Base-by-base conservation (phyloP, 2,113 vertebrate genomes). In the Platysteira castanea region DNA sequence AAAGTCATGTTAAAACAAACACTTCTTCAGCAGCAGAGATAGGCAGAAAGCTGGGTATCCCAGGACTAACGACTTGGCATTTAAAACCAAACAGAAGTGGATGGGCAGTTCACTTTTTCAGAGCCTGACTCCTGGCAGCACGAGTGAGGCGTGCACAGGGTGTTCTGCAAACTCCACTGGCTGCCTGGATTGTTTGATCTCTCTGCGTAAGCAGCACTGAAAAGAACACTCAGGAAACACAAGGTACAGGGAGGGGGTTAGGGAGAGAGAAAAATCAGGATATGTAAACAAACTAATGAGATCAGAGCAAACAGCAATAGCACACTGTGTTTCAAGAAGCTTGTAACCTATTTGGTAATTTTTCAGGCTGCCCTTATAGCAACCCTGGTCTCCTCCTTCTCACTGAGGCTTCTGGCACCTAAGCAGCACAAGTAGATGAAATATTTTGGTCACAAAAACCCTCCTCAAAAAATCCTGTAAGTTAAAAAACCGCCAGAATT, bases 271-370 rank as follows among this genome's bases (percentile, higher is more conserved):
- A 88, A 85, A 94, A 91, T 52, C 54, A 85, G 78, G 87, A 20
- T 74, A 19, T 47, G 54, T 77, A 91, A 95, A 93, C 82, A 94
- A 77, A 74, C 63, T 71, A 88, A 94, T 74, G 84, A 95, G 84
- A 88, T 88, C 84, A 93, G 78, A 28, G 47, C 84, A 93, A 95
- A 83, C 59, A 91, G 71, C 78, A 77, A 63, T 3, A 69, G 70
- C 50, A 88, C 59, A 63, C 61, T 56, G 64, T 70, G 80, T 68
- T 84, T 87, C 64, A 60, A 89, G 73, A 30, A 47, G 44, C 57
- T 53, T 44, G 21, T n/a, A 90, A 86, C 30, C 33, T 15, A 15
- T 59, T 74, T 59, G 57, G 50, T 70, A 41, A 35, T 67, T 59
- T 67, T 59, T 84, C 84, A 93, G 46, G 19, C 39, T 70, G 64